phyloP scores from a whole-genome alignment of 2,888 invertebrate species.

The Cloeon dipterum region DNA sequence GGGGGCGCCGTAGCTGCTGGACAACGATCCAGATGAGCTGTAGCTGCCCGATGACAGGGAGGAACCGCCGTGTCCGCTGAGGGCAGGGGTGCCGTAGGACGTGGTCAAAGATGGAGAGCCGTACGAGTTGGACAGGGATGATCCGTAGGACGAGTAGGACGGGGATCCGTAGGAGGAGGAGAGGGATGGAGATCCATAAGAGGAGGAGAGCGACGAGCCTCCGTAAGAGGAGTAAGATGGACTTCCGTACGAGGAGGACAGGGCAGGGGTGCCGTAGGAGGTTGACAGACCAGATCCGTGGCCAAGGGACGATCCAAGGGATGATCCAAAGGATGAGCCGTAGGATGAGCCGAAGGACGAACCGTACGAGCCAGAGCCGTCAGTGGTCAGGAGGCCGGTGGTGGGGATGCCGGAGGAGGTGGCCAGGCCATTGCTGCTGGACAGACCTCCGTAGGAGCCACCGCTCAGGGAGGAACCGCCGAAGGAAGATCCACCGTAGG shows the following conservation, averaged over 20 bases:
- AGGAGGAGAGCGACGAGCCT: no score
- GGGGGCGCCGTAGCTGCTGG: neutral
- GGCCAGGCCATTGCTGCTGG: no score
- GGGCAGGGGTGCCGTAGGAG: neutral
- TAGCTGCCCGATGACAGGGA: neutral
- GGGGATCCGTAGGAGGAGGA: no score
- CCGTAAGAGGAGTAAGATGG: no score
- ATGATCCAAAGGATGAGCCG: neutral
- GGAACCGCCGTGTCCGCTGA: no score
- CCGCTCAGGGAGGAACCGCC: neutral
- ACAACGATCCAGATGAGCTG: neutral
- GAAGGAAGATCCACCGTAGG: neutral
- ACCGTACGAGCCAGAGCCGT: neutral
- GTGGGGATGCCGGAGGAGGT: neutral
- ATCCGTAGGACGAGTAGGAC: neutral
- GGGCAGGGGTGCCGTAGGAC: no score
- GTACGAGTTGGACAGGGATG: no score
- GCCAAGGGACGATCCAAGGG: neutral
- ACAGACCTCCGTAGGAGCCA: no score
- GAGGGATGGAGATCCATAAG: no score
- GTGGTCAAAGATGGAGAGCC: no score
- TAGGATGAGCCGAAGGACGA: neutral
- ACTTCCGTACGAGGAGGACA: neutral
- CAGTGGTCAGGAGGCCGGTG: neutral
- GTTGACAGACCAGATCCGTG: neutral